phyloP scores from a whole-genome alignment of 2,113 vertebrate species.

The Leptobrachium leishanense region DNA sequence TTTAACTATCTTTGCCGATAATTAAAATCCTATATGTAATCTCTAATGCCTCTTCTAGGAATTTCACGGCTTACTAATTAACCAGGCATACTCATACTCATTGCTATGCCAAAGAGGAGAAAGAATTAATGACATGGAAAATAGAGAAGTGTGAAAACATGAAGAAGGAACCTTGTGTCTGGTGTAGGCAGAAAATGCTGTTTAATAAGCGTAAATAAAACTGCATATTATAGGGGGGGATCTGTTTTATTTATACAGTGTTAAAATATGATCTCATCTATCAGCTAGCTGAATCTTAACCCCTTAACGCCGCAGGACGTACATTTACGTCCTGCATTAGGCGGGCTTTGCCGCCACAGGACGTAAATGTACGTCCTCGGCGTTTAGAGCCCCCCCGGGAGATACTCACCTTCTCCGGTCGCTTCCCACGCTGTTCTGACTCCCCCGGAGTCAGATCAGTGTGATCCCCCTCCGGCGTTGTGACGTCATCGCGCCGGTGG shows the following conservation, averaged over 20 bases:
- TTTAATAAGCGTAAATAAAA: slow-evolving; percentile 27
- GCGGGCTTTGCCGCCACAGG: no score
- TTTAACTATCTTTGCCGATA: slow-evolving; percentile 39
- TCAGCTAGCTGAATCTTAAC: neutral
- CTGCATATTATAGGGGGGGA: neutral
- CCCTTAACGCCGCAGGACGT: no score
- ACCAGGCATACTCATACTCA: slow-evolving; percentile 16
- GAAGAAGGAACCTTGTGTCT: slow-evolving; percentile 17
- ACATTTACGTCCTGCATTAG: no score
- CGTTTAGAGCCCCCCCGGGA: no score
- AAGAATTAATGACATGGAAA: slow-evolving; percentile 47
- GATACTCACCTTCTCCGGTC: no score
- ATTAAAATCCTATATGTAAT: slow-evolving; percentile 43
- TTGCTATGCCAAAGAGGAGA: slow-evolving; percentile 34
- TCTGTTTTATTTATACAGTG: slow-evolving; percentile 1
- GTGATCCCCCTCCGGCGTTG: no score
- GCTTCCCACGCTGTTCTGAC: no score
- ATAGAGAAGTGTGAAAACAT: slow-evolving; percentile 33
- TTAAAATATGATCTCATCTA: neutral
- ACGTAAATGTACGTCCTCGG: no score
- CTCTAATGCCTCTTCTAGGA: slow-evolving; percentile 23
- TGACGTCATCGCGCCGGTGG: no score
- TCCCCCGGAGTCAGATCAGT: no score
- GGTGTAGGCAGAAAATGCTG: slow-evolving; percentile 2
- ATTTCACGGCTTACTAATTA: slow-evolving; percentile 38